Base-by-base conservation (phyloP, 2,113 vertebrate genomes). In the Plectropomus leopardus region DNA sequence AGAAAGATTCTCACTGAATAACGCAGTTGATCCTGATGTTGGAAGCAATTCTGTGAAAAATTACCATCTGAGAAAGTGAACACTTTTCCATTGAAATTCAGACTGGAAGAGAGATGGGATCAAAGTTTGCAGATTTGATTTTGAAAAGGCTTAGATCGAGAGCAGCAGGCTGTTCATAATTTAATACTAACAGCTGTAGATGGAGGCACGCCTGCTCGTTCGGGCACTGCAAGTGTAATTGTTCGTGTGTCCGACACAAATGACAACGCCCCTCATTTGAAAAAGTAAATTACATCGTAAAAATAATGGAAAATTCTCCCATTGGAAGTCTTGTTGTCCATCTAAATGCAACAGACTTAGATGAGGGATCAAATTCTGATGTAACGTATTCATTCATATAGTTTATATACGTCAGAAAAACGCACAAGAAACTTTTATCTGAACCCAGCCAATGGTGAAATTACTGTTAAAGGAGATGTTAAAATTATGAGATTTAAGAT, bases 401-500 rank as follows among this genome's bases (percentile, higher is more conserved):
- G 89, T 64, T 88, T 93, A 4, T 89, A 92, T 45, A 91, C 93
- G 0, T 86, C 92, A 32, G 89, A 90, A 9, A 92, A 85, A 40
- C n/a, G 79, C 92, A 1, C 81, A 74, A 10, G 67, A 85, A 6
- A 59, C 93, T 14, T 96, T 96, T 82, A 51, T 23, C 72, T 96
- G 19, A 92, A 96, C 73, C 73, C 93, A 42, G 36, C 7, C 6
- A 94, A 80, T 24, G 96, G 96, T 17, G 93, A 95, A 74, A 93
- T 96, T 55, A 95, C 55, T 0, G 91, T 94, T 0, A 94, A 88
- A 7, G 78, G 65, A 7, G 86, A 57, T 84, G 32, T 61, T 96
- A 28, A n/a, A 95, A 96, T 74, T 96, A 94, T 79, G 95, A 96
- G 84, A 91, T 26, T 88, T 21, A 80, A 2, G 36, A 85, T 91